A percentile compares a stretch with the other conserved stretches of the same genome.
Conservation (phyloP, 2,888 invertebrate genomes). For the Pristionchus arcanus region DNA sequence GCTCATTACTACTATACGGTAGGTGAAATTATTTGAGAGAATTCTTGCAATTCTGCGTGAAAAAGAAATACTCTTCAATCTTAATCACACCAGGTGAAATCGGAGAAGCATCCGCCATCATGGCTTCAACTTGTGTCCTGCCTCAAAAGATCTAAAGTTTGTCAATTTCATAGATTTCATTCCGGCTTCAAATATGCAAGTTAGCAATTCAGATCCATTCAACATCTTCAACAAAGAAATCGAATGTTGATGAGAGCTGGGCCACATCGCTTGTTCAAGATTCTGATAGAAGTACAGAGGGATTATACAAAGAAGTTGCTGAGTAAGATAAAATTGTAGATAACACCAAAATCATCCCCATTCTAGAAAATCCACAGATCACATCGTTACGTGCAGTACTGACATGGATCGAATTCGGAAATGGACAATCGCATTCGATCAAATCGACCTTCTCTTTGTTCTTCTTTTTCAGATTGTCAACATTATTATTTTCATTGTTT, state of each 20-base stretch:
- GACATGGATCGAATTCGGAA: constrained; percentile 6
- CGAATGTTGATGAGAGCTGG: constrained; percentile 3
- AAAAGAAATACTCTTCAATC: no score
- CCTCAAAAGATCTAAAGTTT: constrained; percentile 7
- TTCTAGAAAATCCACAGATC: constrained; percentile 18
- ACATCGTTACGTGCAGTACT: not conserved
- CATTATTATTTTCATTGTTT: constrained; percentile 55
- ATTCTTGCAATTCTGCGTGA: not conserved
- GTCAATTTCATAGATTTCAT: not conserved
- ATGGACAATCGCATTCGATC: constrained; percentile 51
- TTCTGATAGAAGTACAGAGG: not conserved
- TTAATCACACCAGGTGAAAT: not conserved
- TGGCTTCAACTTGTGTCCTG: not conserved
- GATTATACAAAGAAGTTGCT: constrained; percentile 14
- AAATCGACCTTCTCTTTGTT: constrained; percentile 38
- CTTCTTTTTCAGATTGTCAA: constrained; percentile 54
- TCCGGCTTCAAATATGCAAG: not conserved
- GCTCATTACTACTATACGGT: constrained; percentile 46
- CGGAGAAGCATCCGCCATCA: not conserved
- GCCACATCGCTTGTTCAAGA: not conserved
- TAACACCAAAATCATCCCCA: no score
- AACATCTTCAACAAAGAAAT: not conserved
- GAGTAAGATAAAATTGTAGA: not conserved
- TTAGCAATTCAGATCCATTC: not conserved
- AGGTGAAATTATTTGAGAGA: not conserved